These are phyloP conservation scores for Tachina grossa DNA, from an alignment of 2,888 invertebrate species.

Conservation along the genomic window DNA sequence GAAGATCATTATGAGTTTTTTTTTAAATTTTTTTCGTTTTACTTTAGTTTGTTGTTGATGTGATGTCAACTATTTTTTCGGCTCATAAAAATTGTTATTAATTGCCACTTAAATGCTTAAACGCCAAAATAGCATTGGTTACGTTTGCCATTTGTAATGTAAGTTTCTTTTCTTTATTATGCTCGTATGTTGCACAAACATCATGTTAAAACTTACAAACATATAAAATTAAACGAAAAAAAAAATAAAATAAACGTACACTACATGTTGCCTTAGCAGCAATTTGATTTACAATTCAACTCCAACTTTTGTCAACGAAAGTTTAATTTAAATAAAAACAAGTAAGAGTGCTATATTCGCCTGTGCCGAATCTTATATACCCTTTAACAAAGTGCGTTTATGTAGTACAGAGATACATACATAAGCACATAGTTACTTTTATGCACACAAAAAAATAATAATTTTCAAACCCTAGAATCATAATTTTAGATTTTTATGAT, in stretches of 20 bases:
- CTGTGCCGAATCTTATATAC: too few relatives aligned
- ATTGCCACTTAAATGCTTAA: constrained; percentile 83
- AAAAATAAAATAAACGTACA: background rate
- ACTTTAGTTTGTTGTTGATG: constrained; percentile 65
- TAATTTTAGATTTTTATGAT: too few relatives aligned
- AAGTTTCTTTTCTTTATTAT: constrained; percentile 42
- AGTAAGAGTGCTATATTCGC: too few relatives aligned
- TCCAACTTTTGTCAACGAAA: constrained; percentile 46
- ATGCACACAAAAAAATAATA: too few relatives aligned
- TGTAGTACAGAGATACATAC: too few relatives aligned
- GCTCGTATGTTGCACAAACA: constrained; percentile 28
- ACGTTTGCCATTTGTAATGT: constrained; percentile 32
- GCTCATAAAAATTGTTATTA: constrained; percentile 83
- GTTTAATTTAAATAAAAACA: constrained; percentile 21
- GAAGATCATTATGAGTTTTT: constrained; percentile 62
- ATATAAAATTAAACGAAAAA: constrained; percentile 1
- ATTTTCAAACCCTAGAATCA: too few relatives aligned
- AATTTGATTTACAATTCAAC: constrained; percentile 49
- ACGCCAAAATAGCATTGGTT: constrained; percentile 77
- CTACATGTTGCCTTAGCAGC: background rate
- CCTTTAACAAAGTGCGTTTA: too few relatives aligned
- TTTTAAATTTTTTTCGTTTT: constrained; percentile 34
- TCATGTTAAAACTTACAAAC: constrained; percentile 36
- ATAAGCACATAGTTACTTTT: too few relatives aligned
- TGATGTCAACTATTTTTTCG: constrained; percentile 83